phyloP scores from a whole-genome alignment of 2,888 invertebrate species.

The Caenorhabditis afra region DNA sequence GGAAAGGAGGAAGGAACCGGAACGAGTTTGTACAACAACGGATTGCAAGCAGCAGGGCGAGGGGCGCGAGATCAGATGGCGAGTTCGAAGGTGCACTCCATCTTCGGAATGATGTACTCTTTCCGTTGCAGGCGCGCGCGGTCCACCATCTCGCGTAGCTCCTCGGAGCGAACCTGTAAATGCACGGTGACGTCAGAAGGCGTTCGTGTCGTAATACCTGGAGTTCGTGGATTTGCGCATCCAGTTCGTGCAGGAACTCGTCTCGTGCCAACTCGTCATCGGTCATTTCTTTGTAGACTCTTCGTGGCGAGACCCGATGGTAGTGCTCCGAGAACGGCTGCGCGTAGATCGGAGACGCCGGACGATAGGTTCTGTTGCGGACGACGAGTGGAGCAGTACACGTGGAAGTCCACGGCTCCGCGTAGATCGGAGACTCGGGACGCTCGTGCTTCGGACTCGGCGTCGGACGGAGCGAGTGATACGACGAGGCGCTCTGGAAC shows the following conservation, averaged over 20 bases:
- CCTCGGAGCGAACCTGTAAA: conserved; percentile 67
- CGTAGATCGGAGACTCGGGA: conserved; percentile 63
- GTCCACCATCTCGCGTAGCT: conserved; percentile 67
- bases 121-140: conserved; percentile 59
- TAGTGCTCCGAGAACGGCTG: conserved; percentile 49
- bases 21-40: conserved; percentile 46
- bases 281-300: conserved; percentile 38
- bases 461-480: conserved; percentile 41
- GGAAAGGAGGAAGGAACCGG: conserved; percentile 19
- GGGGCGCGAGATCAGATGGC: conserved; percentile 46
- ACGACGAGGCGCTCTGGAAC: conserved; percentile 39
- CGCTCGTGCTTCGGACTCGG: conserved; percentile 48
- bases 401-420: conserved; percentile 64
- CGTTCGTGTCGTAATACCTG: conserved; percentile 37
- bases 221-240: conserved; percentile 67
- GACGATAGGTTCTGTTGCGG: conserved; percentile 52
- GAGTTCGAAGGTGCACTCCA: conserved; percentile 69
- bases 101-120: conserved; percentile 57
- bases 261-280: conserved; percentile 61
- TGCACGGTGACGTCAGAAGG: neutral
- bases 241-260: conserved; percentile 62
- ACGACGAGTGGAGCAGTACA: conserved; percentile 53
- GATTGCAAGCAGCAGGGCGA: conserved; percentile 19
- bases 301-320: conserved; percentile 38
- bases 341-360: conserved; percentile 54